Conservation (phyloP, 2,797 vertebrate genomes). For the Cryptoblepharus egeriae region DNA sequence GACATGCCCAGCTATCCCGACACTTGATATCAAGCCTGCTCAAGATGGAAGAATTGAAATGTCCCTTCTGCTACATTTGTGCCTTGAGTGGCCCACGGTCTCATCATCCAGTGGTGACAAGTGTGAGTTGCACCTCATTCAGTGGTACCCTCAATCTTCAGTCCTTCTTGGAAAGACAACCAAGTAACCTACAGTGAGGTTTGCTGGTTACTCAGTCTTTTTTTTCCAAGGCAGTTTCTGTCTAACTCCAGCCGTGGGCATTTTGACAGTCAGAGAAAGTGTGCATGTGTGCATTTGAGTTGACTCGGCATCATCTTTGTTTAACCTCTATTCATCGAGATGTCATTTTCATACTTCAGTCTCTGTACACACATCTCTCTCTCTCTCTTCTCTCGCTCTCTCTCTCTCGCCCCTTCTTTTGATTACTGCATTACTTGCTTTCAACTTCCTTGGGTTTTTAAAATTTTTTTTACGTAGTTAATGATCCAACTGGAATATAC, state of each 20-base stretch:
- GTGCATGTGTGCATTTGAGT: slow-evolving; percentile 17
- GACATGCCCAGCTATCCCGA: no score
- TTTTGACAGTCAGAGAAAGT: not conserved
- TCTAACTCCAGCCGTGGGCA: slow-evolving; percentile 16
- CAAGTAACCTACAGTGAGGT: not conserved
- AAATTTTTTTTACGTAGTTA: not conserved
- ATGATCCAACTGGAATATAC: not conserved
- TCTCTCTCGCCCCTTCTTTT: not conserved
- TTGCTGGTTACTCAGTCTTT: not conserved
- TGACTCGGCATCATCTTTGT: slow-evolving; percentile 24
- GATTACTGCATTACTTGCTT: not conserved
- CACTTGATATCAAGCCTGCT: no score
- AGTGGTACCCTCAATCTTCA: not conserved
- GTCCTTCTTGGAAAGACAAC: not conserved
- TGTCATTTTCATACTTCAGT: slow-evolving; percentile 27
- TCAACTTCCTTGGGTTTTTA: not conserved
- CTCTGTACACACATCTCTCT: not conserved
- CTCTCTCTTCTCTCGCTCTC: not conserved
- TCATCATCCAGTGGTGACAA: not conserved
- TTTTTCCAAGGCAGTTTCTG: slow-evolving; percentile 3
- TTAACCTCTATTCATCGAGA: slow-evolving; percentile 29
- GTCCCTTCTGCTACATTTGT: not conserved
- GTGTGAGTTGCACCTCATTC: not conserved
- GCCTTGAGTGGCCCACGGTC: not conserved
- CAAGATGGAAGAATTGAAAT: not conserved